Evolutionary conservation across 2,888 invertebrate species (phyloP).

Genomic region (Furcula furcula): DNA sequence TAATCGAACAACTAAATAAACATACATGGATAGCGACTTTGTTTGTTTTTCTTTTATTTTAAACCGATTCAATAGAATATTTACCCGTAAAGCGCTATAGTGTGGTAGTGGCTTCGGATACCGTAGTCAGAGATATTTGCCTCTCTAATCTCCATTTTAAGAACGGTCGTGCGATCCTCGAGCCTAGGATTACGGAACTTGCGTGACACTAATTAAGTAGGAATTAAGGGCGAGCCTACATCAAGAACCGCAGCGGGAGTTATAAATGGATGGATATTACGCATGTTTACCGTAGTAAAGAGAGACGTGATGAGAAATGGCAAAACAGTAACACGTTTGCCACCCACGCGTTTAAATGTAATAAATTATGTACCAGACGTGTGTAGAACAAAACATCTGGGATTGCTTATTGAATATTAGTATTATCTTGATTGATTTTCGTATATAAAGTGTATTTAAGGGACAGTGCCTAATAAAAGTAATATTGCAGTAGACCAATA

Average conservation of each 20-base stretch:
- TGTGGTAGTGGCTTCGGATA: slow-evolving; percentile 62
- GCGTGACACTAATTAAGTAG: slow-evolving; percentile 82
- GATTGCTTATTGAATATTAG: slow-evolving; percentile 18
- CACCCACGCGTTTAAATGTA: slow-evolving; percentile 13
- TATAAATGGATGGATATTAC: slow-evolving; percentile 80
- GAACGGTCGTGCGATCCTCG: slow-evolving; percentile 76
- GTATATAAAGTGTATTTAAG: not conserved
- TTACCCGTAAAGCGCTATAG: slow-evolving; percentile 24
- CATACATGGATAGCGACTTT: no score
- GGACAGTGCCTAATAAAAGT: no score
- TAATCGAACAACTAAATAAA: no score
- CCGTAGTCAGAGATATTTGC: slow-evolving; percentile 78
- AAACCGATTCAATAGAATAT: slow-evolving; percentile 25
- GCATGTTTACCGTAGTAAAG: slow-evolving; percentile 62
- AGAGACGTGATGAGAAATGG: slow-evolving; percentile 37
- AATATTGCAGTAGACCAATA: no score
- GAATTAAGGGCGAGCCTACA: slow-evolving; percentile 78
- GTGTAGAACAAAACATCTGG: slow-evolving; percentile 14
- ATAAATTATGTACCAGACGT: slow-evolving; percentile 15
- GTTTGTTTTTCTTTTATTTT: no score
- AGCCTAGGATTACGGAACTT: slow-evolving; percentile 81
- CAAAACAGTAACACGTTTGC: slow-evolving; percentile 29
- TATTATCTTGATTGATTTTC: not conserved
- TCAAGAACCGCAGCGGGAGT: slow-evolving; percentile 76
- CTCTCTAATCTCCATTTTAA: slow-evolving; percentile 80